Conservation (phyloP, 1,140 invertebrate species). For the Brachionus rubens region DNA sequence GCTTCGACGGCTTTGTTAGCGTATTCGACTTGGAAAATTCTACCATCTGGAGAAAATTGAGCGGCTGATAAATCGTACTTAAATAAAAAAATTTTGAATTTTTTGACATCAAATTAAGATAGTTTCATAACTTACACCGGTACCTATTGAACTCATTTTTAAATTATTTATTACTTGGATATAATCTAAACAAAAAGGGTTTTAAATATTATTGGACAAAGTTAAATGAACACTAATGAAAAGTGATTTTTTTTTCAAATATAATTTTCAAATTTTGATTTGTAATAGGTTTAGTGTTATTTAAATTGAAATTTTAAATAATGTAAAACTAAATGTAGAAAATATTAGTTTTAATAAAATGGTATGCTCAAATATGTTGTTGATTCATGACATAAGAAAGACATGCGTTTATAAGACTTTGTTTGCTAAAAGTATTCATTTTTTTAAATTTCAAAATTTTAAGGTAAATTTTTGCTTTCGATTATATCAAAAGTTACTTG, state of each 20-base stretch:
- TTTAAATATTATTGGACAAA: constrained; percentile 6
- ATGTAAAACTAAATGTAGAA: constrained; percentile 28
- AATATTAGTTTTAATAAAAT: not conserved
- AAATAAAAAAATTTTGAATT: not conserved
- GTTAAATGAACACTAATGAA: not conserved
- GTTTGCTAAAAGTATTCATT: too few species aligned
- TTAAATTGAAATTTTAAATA: not conserved
- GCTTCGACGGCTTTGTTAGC: constrained; percentile 98
- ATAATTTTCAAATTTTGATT: constrained; percentile 35
- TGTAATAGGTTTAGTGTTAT: constrained; percentile 21
- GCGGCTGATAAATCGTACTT: constrained; percentile 98
- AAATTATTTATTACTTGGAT: not conserved
- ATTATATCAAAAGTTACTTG: too few species aligned
- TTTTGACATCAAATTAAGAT: not conserved
- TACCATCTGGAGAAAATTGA: constrained; percentile 97
- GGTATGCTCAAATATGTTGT: too few species aligned
- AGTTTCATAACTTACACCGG: not conserved
- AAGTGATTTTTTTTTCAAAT: not conserved
- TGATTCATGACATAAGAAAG: too few species aligned
- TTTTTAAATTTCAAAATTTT: too few species aligned
- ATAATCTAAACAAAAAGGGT: constrained; percentile 19
- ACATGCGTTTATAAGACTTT: too few species aligned
- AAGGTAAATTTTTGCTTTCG: too few species aligned
- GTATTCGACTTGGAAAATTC: constrained; percentile 99
- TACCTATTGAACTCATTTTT: constrained; percentile 46